These are phyloP conservation scores for Anadara kagoshimensis DNA, from an alignment of 1,140 invertebrate genomes.

Conservation along the genomic window DNA sequence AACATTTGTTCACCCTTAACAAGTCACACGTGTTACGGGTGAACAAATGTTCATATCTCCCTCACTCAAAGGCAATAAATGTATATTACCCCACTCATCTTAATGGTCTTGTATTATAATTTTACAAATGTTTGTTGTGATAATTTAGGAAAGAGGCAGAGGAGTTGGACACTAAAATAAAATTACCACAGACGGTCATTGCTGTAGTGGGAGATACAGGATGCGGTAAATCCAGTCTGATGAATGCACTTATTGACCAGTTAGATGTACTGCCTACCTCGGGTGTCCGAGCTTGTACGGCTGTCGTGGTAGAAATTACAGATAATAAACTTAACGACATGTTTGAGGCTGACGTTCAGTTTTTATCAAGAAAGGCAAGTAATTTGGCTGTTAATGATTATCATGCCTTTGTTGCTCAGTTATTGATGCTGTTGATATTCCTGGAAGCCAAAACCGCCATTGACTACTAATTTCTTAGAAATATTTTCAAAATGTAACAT, in stretches of 20 bases:
- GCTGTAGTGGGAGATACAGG: conserved; percentile 60
- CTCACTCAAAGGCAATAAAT: no score
- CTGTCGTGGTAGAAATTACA: conserved; percentile 54
- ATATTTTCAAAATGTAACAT: no score
- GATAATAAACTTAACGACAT: conserved; percentile 37
- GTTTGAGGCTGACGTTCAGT: conserved; percentile 57
- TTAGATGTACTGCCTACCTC: conserved; percentile 55
- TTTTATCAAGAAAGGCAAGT: conserved; percentile 42
- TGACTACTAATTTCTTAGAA: no score
- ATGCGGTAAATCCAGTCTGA: conserved; percentile 54
- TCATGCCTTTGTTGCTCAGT: not conserved
- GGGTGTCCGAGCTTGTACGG: conserved; percentile 58
- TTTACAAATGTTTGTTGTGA: not conserved
- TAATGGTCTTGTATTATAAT: not conserved
- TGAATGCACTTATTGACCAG: conserved; percentile 58
- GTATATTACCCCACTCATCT: no score
- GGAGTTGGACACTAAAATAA: conserved; percentile 33
- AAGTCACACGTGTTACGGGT: no score
- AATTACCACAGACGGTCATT: conserved; percentile 48
- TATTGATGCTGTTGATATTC: no score
- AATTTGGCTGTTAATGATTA: not conserved
- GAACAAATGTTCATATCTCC: no score
- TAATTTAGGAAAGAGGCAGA: conserved; percentile 40
- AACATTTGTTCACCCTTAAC: no score
- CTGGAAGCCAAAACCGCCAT: no score